Percentiles rank a stretch among this genome's conserved stretches.
These are phyloP conservation scores for Trichogramma dendrolimi DNA, from an alignment of 2,888 invertebrate species.

Conservation along the genomic window DNA sequence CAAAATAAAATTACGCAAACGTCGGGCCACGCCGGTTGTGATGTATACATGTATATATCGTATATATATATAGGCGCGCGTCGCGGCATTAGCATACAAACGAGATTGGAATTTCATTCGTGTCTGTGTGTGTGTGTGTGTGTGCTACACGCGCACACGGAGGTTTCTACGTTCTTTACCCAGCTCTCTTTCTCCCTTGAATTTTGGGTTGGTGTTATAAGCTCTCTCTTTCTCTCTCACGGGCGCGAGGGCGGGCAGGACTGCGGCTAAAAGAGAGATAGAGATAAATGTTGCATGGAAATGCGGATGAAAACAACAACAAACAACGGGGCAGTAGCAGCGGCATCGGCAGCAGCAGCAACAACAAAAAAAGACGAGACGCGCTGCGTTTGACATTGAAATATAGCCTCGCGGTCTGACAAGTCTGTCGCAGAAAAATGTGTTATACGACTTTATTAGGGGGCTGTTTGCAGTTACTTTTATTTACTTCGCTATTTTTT, in stretches of 20 bases:
- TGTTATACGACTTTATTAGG: constrained; percentile 23
- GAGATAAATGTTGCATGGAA: background rate
- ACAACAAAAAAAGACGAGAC: constrained; percentile 8
- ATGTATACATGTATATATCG: too few relatives aligned
- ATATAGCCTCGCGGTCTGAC: constrained; percentile 20
- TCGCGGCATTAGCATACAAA: constrained; percentile 43
- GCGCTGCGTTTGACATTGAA: constrained; percentile 26
- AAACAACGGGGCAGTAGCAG: constrained; percentile 26
- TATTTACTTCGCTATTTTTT: background rate
- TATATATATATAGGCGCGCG: constrained; percentile 13
- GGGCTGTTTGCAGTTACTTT: background rate
- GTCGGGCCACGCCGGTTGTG: too few relatives aligned
- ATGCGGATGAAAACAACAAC: too few relatives aligned
- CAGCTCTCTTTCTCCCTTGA: too few relatives aligned
- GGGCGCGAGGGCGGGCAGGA: too few relatives aligned
- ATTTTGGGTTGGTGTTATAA: too few relatives aligned
- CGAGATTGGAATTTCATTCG: constrained; percentile 44
- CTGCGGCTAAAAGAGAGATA: background rate
- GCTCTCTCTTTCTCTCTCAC: too few relatives aligned
- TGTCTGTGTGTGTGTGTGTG: constrained; percentile 21
- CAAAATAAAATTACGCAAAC: too few relatives aligned
- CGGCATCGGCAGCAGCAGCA: constrained; percentile 1
- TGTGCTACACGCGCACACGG: too few relatives aligned
- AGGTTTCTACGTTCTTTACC: too few relatives aligned
- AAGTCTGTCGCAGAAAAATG: constrained; percentile 10